These are phyloP conservation scores for Drosophila diplacantha DNA, from an alignment of 2,888 invertebrate species.

Conservation along the genomic window DNA sequence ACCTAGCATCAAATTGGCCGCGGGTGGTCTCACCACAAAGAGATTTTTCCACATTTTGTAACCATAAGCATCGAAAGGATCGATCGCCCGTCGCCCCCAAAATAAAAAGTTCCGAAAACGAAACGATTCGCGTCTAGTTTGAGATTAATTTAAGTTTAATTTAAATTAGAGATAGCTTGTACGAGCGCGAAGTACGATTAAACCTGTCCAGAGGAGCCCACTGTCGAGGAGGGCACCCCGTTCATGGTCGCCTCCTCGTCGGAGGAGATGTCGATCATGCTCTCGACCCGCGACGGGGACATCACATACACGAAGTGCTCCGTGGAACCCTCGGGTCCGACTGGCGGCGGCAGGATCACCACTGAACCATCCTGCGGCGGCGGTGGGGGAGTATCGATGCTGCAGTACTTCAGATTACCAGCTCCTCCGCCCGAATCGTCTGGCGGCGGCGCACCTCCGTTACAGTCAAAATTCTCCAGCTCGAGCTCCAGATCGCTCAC, in stretches of 20 bases:
- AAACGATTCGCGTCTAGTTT: background rate
- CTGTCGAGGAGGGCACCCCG: slow-evolving; percentile 28
- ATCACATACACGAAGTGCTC: slow-evolving; percentile 77
- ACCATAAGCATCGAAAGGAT: slow-evolving; percentile 26
- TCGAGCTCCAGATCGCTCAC: slow-evolving; percentile 77
- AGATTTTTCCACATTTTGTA: slow-evolving; percentile 48
- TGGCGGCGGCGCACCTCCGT: slow-evolving; percentile 56
- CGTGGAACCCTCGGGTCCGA: slow-evolving; percentile 64
- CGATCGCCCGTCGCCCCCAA: slow-evolving; percentile 31
- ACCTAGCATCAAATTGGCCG: slow-evolving; percentile 51
- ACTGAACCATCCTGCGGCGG: slow-evolving; percentile 52
- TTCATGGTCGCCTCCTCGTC: slow-evolving; percentile 74
- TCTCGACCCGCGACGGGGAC: slow-evolving; percentile 77
- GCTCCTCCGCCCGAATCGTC: slow-evolving; percentile 56
- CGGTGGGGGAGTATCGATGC: slow-evolving; percentile 69
- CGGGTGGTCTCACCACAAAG: slow-evolving; percentile 17
- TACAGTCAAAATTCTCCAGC: slow-evolving; percentile 74
- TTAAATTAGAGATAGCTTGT: slow-evolving; percentile 33
- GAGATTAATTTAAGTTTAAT: slow-evolving; percentile 33
- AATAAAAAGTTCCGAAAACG: slow-evolving; percentile 43
- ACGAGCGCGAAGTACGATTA: slow-evolving; percentile 18
- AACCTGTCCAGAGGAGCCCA: slow-evolving; percentile 24
- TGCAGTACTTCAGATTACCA: slow-evolving; percentile 67
- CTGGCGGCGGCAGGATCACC: slow-evolving; percentile 32
- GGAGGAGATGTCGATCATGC: slow-evolving; percentile 77